A percentile compares a stretch with the other conserved stretches of the same genome.
Evolutionary conservation across 2,113 vertebrate species (phyloP).

Genomic region (Erythrolamprus reginae): DNA sequence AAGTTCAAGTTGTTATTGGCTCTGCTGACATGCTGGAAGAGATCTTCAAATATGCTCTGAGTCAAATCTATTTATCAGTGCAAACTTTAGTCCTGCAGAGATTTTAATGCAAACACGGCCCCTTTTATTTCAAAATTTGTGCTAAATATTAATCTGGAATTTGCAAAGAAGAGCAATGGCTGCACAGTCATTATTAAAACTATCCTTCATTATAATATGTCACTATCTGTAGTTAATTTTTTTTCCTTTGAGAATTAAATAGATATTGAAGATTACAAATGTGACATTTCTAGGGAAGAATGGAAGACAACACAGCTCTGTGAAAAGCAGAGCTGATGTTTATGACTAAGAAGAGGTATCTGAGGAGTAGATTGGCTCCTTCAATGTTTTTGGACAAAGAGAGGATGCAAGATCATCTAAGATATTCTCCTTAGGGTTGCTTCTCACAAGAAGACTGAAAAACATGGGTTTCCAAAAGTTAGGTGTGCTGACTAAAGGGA

Average conservation of each 20-base stretch:
- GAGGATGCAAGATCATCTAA: background rate
- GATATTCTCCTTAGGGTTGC: background rate
- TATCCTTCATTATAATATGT: accelerated
- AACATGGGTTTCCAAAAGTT: background rate
- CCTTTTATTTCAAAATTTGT: slow-evolving; percentile 9
- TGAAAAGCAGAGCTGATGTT: background rate
- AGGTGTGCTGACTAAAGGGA: too few relatives aligned
- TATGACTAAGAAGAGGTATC: background rate
- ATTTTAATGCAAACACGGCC: background rate
- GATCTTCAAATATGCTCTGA: background rate
- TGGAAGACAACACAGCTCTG: background rate
- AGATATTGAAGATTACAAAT: background rate
- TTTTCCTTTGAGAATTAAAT: background rate
- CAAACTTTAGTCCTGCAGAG: background rate
- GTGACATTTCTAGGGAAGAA: background rate
- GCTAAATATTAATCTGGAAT: background rate
- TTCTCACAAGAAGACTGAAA: background rate
- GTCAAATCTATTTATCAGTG: slow-evolving; percentile 17
- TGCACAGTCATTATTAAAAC: background rate
- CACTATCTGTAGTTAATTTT: background rate
- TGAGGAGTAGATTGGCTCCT: background rate
- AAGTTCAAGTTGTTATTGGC: slow-evolving; percentile 48
- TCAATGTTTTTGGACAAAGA: background rate
- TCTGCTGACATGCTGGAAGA: slow-evolving; percentile 22
- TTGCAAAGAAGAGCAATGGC: background rate